phyloP scores from a whole-genome alignment of 1,140 invertebrate species.

The Pinna nobilis region DNA sequence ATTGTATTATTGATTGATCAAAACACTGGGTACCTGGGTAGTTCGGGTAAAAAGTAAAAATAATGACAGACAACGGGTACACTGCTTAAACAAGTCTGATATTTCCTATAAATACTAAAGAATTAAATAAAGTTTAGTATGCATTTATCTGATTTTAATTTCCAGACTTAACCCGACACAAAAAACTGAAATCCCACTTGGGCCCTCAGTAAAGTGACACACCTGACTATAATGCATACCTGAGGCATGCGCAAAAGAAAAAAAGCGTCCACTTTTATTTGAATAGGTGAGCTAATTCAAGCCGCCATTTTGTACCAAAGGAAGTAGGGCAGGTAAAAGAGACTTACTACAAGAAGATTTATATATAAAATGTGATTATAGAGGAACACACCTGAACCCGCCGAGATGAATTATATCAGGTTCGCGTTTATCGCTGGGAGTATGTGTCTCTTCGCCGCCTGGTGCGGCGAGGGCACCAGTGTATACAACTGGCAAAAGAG shows the following conservation, averaged over 20 bases:
- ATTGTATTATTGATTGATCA: neutral
- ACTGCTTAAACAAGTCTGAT: neutral
- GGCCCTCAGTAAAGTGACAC: slow-evolving; percentile 9
- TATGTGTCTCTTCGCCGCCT: neutral
- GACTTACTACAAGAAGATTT: neutral
- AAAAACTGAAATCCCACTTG: neutral
- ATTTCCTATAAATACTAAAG: slow-evolving; percentile 3
- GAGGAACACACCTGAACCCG: neutral
- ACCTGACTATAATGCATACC: slow-evolving; percentile 18
- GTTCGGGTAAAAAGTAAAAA: slow-evolving; percentile 7
- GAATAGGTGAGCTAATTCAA: slow-evolving; percentile 18
- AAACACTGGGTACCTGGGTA: neutral
- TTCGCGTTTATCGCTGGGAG: neutral
- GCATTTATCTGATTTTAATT: neutral
- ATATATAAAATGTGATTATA: slow-evolving; percentile 1
- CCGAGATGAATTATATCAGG: slow-evolving; percentile 6
- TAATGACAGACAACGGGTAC: neutral
- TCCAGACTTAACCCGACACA: neutral
- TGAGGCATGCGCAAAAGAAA: slow-evolving; percentile 15
- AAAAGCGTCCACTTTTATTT: slow-evolving; percentile 18
- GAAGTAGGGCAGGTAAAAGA: slow-evolving; percentile 2
- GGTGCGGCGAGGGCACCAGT: slow-evolving; percentile 3
- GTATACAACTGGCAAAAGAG: slow-evolving; percentile 2
- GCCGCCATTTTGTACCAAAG: slow-evolving; percentile 17
- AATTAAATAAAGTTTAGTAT: neutral